These are phyloP conservation scores for Lamprologus callipterus DNA, from an alignment of 2,113 vertebrate genomes.

Conservation along the genomic window DNA sequence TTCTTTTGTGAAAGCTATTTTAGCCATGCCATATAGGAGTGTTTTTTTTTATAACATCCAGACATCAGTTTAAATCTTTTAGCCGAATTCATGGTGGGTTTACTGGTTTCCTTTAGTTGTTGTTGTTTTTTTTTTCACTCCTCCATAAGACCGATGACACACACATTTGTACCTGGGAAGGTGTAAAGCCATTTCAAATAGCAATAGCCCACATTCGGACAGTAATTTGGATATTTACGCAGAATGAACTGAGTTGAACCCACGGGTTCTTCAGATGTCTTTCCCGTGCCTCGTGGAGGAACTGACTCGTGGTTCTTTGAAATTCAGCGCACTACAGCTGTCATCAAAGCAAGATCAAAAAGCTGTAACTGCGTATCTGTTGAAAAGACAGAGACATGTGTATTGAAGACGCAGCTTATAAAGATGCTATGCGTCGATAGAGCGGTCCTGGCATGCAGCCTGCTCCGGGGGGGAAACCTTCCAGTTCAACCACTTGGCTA, in stretches of 20 bases:
- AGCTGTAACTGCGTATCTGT: slow-evolving; percentile 54
- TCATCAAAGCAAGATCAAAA: slow-evolving; percentile 78
- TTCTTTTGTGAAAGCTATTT: no score
- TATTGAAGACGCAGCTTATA: slow-evolving; percentile 26
- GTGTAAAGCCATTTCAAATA: neutral
- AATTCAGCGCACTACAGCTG: slow-evolving; percentile 72
- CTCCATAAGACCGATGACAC: neutral
- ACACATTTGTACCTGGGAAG: neutral
- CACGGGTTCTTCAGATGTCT: neutral
- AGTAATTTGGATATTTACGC: neutral
- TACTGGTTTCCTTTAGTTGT: neutral
- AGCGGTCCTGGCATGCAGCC: slow-evolving; percentile 32
- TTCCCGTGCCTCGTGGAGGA: slow-evolving; percentile 62
- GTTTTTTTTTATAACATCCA: neutral
- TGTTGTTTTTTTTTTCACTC: neutral
- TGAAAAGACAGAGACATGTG: slow-evolving; percentile 21
- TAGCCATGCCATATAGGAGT: neutral
- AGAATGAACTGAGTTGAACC: neutral
- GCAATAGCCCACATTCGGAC: neutral
- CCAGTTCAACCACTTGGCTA: neutral
- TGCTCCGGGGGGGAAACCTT: neutral
- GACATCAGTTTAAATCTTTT: neutral
- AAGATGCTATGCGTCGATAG: slow-evolving; percentile 43
- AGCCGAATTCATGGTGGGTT: neutral
- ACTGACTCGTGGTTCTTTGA: slow-evolving; percentile 71